Evolutionary conservation across 2,888 invertebrate genomes (phyloP), one percentile per base, ranked within the genome.

Genomic region (Lacanobia wlatinum): DNA sequence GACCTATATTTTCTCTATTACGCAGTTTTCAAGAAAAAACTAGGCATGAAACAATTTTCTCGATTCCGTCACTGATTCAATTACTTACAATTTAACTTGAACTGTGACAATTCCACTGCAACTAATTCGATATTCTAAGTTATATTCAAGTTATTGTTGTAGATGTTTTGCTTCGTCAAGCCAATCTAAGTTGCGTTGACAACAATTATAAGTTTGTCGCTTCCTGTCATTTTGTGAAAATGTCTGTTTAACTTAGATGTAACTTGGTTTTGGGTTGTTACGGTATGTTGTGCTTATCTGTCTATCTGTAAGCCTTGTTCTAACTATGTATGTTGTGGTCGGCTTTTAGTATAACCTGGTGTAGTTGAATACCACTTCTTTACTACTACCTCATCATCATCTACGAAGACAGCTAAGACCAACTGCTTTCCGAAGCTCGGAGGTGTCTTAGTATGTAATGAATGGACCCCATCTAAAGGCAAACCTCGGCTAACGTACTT

Each of bases 151-250:
- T 90, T 91, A 90, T 89, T 85, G 87, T 88, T 88, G 80, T 86
- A 85, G 84, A 90, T 89, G 88, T 89, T 90, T 90, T 88, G 88
- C 87, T 88, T 88, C 87, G 87, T 90, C 89, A 87, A 90, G 89
- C 87, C 92, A 93, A 93, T 93, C 91, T 92, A 92, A 93, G 92
- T 93, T 93, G 80, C 68, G 90, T 88, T 88, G 89, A 89, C 89
- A 90, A 90, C 90, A 92, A 92, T 92, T 92, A 91, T 88, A 92
- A 93, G 91, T 93, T 90, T 14, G 67, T 70, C 80, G 72, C 76
- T 76, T 84, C 70, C 77, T 84, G 86, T 87, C 87, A 87, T 89
- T 88, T 87, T 87, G 84, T 87, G 90, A 88, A 89, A 90, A 89
- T 87, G 87, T 87, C 84, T 87, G 84, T 83, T 84, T 59, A 84